Conservation (phyloP, 2,797 vertebrate species). For the Capromys pilorides region DNA sequence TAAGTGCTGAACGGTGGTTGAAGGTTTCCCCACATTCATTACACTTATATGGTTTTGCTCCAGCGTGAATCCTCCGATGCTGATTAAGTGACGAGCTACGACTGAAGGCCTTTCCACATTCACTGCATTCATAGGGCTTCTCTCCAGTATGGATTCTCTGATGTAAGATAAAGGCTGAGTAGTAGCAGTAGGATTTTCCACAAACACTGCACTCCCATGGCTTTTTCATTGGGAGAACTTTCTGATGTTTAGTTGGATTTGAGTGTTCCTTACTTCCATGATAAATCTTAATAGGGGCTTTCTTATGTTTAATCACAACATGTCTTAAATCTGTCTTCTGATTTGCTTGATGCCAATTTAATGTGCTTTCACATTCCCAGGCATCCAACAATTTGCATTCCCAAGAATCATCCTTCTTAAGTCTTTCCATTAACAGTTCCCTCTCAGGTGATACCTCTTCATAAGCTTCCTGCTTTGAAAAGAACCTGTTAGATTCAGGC, state of each 20-base stretch:
- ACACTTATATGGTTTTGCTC: slow-evolving; percentile 66
- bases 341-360: neutral
- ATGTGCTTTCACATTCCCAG: slow-evolving; percentile 30
- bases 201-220: slow-evolving; percentile 58
- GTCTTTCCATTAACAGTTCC: slow-evolving; percentile 15
- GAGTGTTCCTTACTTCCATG: neutral
- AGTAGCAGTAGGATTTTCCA: slow-evolving; percentile 54
- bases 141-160: slow-evolving; percentile 71
- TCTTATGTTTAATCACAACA: slow-evolving; percentile 15
- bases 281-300: neutral
- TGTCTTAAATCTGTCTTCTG: slow-evolving; percentile 20
- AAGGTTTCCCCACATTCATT: slow-evolving; percentile 57
- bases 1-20: slow-evolving; percentile 31
- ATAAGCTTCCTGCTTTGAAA: slow-evolving; percentile 54
- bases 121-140: slow-evolving; percentile 69
- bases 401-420: slow-evolving; percentile 19
- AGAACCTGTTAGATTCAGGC: slow-evolving; percentile 6
- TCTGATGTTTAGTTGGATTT: neutral
- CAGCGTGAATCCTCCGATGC: slow-evolving; percentile 73
- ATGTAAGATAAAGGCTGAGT: slow-evolving; percentile 56
- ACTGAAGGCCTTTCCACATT: slow-evolving; percentile 72
- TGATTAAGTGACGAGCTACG: slow-evolving; percentile 68
- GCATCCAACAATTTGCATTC: neutral
- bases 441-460: slow-evolving; percentile 36
- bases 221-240: slow-evolving; percentile 10